Base-by-base conservation (phyloP, 1,140 invertebrate genomes). In the Pseudomyrmex flavicornis region DNA sequence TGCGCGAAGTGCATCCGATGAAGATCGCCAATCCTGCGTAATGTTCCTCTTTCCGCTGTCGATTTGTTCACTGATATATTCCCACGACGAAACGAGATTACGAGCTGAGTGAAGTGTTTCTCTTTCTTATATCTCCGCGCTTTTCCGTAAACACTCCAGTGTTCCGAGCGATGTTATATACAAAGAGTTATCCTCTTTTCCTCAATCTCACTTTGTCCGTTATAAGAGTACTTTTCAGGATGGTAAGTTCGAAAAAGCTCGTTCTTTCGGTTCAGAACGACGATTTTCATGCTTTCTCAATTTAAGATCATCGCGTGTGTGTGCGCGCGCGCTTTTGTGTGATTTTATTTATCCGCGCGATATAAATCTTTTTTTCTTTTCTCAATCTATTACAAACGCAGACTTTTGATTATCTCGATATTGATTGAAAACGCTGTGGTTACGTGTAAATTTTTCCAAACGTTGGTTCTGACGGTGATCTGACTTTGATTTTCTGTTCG, bases 371-470 rank as follows among this genome's bases (percentile, higher is more conserved):
- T 17, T 8, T 4, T 35, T 12, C 5, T 26, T 69, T 15, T 22
- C 13, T 56, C 52, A 82, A 54, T 46, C 54, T 5, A 74, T 75
- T 74, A 75, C 17, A 75, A 74, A 54, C 26, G 58, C 62, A 52
- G 26, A 75, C 54, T 54, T 86, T 69, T 52, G 66, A 74, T 84
- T 75, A 22, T 20, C 20, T 61, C 7, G 48, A 62, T 63, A 84
- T 70, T 74, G 48, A 75, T 61, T 66, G 26, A 66, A n/a, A 61
- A 72, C 63, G 46, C 17, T 48, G 15, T 72, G 12, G 46, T 10
- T 61, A 26, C 5, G 17, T 87, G 66, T 87, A 85, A 88, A 88
- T 73, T 76, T 17, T 63, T 87, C 85, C 61, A 88, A 87, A 88
- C 48, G 65, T 72, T 87, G 76, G 58, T 76, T 74, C 58, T 54